These are phyloP conservation scores for Pygoscelis antarcticus DNA, from an alignment of 2,113 vertebrate species.

Conservation along the genomic window DNA sequence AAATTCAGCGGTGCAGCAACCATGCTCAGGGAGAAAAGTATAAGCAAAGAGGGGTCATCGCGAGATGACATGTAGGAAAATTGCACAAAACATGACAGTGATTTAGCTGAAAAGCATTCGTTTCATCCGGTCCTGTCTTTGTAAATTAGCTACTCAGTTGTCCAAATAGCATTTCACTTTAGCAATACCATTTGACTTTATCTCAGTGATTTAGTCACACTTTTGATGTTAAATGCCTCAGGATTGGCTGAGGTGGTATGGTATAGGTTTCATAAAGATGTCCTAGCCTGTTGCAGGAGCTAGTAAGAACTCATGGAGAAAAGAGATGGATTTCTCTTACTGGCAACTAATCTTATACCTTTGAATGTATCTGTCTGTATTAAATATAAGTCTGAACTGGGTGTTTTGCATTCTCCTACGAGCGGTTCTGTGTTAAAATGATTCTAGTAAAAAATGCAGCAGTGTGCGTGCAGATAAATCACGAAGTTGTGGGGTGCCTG, in stretches of 20 bases:
- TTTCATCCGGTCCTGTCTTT: background rate
- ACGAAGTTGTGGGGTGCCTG: background rate
- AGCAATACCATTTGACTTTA: background rate
- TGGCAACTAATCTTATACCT: background rate
- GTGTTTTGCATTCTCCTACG: background rate
- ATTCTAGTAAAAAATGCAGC: background rate
- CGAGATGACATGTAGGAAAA: background rate
- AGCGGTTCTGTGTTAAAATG: background rate
- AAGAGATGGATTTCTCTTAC: background rate
- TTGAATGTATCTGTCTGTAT: background rate
- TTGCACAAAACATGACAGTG: background rate
- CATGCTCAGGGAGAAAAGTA: background rate
- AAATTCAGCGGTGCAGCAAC: background rate
- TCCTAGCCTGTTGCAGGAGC: background rate
- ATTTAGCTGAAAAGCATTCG: background rate
- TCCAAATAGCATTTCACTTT: background rate
- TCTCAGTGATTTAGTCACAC: background rate
- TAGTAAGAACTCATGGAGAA: background rate
- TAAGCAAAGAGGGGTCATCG: background rate
- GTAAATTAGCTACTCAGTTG: background rate
- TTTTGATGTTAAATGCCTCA: background rate
- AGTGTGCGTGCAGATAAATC: background rate
- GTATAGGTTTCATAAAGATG: background rate
- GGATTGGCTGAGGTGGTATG: background rate
- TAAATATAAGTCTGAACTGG: background rate